phyloP scores from a whole-genome alignment of 2,113 vertebrate genomes.

The Blennius ocellaris region DNA sequence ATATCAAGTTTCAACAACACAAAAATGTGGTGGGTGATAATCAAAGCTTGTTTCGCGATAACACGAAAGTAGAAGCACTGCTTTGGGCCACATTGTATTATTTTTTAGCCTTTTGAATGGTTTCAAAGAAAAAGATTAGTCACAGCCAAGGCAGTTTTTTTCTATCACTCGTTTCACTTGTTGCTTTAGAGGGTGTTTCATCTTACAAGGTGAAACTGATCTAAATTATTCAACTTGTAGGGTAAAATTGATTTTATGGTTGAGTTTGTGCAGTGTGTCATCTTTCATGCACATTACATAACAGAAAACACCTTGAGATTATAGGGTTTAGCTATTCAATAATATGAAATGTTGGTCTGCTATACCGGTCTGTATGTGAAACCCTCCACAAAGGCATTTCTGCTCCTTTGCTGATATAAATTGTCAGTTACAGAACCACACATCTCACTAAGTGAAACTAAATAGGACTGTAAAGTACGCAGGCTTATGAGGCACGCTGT shows the following conservation, averaged over 20 bases:
- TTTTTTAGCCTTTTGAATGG: background rate
- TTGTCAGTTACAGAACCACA: slow-evolving; percentile 23
- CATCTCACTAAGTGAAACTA: slow-evolving; percentile 30
- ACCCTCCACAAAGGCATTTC: background rate
- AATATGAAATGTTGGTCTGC: slow-evolving; percentile 15
- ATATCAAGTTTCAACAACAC: slow-evolving; percentile 53
- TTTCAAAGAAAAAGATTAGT: slow-evolving; percentile 46
- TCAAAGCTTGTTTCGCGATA: slow-evolving; percentile 46
- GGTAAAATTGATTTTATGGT: slow-evolving; percentile 27
- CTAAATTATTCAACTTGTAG: slow-evolving; percentile 32
- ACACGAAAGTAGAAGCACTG: slow-evolving; percentile 29
- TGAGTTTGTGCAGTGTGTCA: slow-evolving; percentile 28
- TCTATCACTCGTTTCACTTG: background rate
- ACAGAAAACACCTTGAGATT: background rate
- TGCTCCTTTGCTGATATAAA: slow-evolving; percentile 17
- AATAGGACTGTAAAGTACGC: slow-evolving; percentile 1
- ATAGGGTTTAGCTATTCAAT: slow-evolving; percentile 27
- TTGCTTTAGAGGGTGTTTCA: slow-evolving; percentile 45
- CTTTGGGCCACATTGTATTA: slow-evolving; percentile 26
- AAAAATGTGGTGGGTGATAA: slow-evolving; percentile 46
- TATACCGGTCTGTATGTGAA: background rate
- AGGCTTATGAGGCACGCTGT: background rate
- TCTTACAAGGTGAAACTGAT: slow-evolving; percentile 41
- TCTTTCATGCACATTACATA: background rate
- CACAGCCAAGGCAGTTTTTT: slow-evolving; percentile 18